Evolutionary conservation across 2,797 vertebrate genomes (phyloP), one percentile per base, ranked within the genome.

Genomic region (Helarctos malayanus): DNA sequence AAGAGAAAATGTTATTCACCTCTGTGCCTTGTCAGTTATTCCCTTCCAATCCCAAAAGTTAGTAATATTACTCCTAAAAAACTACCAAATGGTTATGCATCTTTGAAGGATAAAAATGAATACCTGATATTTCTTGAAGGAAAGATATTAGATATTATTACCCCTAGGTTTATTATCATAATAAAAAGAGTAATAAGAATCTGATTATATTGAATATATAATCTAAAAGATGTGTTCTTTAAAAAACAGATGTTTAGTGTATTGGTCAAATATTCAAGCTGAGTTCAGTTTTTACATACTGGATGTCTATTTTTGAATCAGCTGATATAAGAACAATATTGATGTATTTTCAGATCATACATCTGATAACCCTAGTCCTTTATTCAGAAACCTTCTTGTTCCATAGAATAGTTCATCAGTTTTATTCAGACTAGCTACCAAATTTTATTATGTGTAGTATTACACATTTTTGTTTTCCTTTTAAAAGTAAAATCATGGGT

Each of bases 381-480:
- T 68, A 54, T 75, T 68, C 56, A 93, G 38, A 91, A 83, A 73
- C 52, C 7, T 57, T 79, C 54, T 76, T 87, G 9, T 86, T 19
- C 18, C 45, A n/a, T 80, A 80, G 45, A 89, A 49, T 71, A 41
- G 71, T 57, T 73, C 47, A 57, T n/a, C 38, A 65, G 7, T 78
- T 49, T 79, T 91, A 95, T 69, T 93, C 56, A 75, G 45, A 89
- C 16, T 21, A 86, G 69, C 63, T 73, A 57, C 56, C 86, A 32
- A 85, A 27, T 93, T 80, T 84, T 75, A 81, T 38, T 78, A 78
- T 84, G 12, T 68, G 35, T 61, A 80, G 29, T 61, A 80, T 65
- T 89, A 68, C n/a, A 57, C 23, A 63, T 73, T 57, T 96, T 80
- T 75, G 8, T 45, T 93, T 79, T 91, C 69, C 49, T 65, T 89